Evolutionary conservation across 2,113 vertebrate genomes (phyloP).

Genomic region (Willisornis vidua): DNA sequence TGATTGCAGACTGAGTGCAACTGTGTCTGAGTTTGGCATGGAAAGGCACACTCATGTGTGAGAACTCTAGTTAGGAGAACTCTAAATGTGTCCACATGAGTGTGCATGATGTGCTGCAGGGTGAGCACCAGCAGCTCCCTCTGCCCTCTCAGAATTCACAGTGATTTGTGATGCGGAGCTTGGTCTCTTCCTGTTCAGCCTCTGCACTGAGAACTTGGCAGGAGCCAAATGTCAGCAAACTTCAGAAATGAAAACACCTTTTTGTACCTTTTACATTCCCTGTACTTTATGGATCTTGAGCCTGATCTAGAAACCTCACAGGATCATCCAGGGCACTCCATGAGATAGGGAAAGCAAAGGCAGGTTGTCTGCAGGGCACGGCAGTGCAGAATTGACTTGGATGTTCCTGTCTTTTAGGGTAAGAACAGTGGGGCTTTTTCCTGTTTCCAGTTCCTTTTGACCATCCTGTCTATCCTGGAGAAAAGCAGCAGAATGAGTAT

Average conservation of each 20-base stretch:
- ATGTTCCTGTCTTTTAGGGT: background rate
- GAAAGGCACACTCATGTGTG: background rate
- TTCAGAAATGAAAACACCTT: background rate
- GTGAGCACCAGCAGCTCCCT: background rate
- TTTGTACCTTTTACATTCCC: background rate
- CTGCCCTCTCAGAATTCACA: background rate
- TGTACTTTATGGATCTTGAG: background rate
- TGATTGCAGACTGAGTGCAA: background rate
- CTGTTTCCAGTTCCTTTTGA: background rate
- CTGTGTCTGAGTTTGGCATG: background rate
- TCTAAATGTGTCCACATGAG: background rate
- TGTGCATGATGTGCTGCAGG: background rate
- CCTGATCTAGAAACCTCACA: background rate
- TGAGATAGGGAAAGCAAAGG: background rate
- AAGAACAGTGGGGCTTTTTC: background rate
- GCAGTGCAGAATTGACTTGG: background rate
- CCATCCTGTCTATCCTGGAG: background rate
- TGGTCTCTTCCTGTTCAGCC: accelerated
- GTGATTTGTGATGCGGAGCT: background rate
- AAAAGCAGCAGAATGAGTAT: background rate
- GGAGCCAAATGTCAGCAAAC: background rate
- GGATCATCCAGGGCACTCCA: background rate
- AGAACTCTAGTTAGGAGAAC: background rate
- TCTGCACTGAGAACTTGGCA: background rate
- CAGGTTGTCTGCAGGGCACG: background rate